A percentile compares a stretch with the other conserved stretches of the same genome.
These are phyloP conservation scores for Cephus nigrinus DNA, from an alignment of 2,888 invertebrate species.

Conservation along the genomic window DNA sequence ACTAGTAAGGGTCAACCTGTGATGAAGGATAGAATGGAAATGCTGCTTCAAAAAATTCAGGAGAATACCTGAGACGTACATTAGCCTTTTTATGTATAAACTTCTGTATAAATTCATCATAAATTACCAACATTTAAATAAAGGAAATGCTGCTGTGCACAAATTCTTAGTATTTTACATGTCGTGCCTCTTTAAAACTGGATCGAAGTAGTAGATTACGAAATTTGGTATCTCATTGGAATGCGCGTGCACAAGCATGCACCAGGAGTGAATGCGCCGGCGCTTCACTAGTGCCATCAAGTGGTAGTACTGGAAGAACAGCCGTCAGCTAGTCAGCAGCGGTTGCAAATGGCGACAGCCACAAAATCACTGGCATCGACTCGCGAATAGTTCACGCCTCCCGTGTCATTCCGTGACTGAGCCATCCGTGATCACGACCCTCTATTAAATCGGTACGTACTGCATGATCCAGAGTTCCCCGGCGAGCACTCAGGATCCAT, in stretches of 20 bases:
- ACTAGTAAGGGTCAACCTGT: constrained; percentile 87
- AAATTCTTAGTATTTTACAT: neutral
- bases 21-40: constrained; percentile 84
- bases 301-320: constrained; percentile 22
- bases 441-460: constrained; percentile 54
- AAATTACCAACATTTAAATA: neutral
- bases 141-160: neutral
- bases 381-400: constrained; percentile 56
- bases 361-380: constrained; percentile 58
- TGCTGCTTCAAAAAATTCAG: constrained; percentile 82
- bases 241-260: constrained; percentile 14
- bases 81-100: neutral
- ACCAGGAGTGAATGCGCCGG: constrained; percentile 19
- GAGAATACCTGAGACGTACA: constrained; percentile 45
- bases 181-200: neutral
- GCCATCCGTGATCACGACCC: constrained; percentile 45
- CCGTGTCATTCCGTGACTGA: constrained; percentile 49
- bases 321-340: constrained; percentile 57
- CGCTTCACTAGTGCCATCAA: constrained; percentile 9
- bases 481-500: neutral
- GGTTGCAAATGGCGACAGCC: constrained; percentile 65
- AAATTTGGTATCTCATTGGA: neutral
- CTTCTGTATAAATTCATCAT: neutral
- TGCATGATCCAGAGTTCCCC: neutral
- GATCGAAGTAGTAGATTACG: neutral